These are phyloP conservation scores for Hermatobates lingyangjiaoensis DNA, from an alignment of 1,140 invertebrate species.

Conservation along the genomic window DNA sequence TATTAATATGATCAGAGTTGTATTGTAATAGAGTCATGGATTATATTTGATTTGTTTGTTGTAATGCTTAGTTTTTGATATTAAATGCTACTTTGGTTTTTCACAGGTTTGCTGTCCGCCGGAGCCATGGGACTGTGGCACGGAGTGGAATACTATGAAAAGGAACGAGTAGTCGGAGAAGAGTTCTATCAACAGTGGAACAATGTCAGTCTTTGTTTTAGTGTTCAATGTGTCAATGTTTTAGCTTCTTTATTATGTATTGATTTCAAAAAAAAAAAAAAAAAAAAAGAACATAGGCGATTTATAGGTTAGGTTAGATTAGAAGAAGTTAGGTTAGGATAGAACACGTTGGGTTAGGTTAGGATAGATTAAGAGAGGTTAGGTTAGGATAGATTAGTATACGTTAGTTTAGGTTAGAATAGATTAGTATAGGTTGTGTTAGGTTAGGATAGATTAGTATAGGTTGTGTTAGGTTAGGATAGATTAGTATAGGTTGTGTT, in stretches of 20 bases:
- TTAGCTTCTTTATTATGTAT: not conserved
- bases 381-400: no score
- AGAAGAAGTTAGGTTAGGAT: not conserved
- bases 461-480: no score
- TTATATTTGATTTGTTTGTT: no score
- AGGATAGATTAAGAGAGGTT: no score
- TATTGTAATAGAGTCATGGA: no score
- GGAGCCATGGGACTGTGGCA: slow-evolving; percentile 90
- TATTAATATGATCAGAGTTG: no score
- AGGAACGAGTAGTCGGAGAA: slow-evolving; percentile 76
- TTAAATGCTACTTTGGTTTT: slow-evolving; percentile 9
- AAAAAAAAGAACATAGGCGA: not conserved
- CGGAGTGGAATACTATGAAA: slow-evolving; percentile 86
- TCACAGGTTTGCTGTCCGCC: slow-evolving; percentile 63
- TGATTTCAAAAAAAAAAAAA: no score
- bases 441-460: no score
- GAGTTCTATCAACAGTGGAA: slow-evolving; percentile 83
- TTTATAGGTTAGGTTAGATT: not conserved
- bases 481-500: no score
- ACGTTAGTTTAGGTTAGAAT: no score
- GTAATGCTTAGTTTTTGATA: not conserved
- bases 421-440: no score
- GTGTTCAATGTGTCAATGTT: not conserved
- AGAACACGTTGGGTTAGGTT: not conserved
- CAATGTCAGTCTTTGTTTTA: slow-evolving; percentile 41